Evolutionary conservation across 2,888 invertebrate species (phyloP), one percentile per base, ranked within the genome.

Genomic region (Gymnoscelis rufifasciata): DNA sequence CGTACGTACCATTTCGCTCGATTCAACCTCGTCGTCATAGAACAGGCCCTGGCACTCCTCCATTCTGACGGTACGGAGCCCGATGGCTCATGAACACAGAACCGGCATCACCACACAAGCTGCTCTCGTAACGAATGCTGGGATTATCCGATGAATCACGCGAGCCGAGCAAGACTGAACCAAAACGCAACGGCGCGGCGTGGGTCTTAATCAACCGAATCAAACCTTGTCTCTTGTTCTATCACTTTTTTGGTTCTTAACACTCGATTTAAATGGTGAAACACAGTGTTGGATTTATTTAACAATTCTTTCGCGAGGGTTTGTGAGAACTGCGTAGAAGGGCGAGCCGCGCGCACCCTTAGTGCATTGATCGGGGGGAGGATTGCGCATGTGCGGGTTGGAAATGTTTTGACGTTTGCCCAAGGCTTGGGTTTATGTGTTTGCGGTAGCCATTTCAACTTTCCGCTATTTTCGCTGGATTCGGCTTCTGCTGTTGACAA

Each of bases 11-110:
- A 89, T 89, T 71, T 89, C 87, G 79, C 78, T 83, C 70, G 84
- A 81, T 75, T 86, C 87, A 68, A 77, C 81, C 74, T 87, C 88
- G 82, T 88, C 88, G 87, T 89, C 88, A 86, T 88, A 88, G 76
- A 87, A 87, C 70, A 82, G 68, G 60, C 77, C 76, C 67, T 78
- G 79, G 72, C 86, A 83, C 80, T 86, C 88, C 78, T 88, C 88
- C 89, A 89, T 88, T 64, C 82, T 83, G 76, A 70, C 65, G 66
- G 72, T 74, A 71, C 65, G 73, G 73, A 68, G 68, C 64, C 64
- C 62, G 59, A 50, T 76, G 81, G 78, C 73, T 87, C 90, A 79
- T 90, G 83, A 71, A 59, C 67, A 56, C 67, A 65, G 74, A 83
- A 75, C 90, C 90, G 84, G 91, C 87, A 86, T 87, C 64, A 66